These are phyloP conservation scores for Lobophora halterata DNA, from an alignment of 2,888 invertebrate species.

Conservation along the genomic window DNA sequence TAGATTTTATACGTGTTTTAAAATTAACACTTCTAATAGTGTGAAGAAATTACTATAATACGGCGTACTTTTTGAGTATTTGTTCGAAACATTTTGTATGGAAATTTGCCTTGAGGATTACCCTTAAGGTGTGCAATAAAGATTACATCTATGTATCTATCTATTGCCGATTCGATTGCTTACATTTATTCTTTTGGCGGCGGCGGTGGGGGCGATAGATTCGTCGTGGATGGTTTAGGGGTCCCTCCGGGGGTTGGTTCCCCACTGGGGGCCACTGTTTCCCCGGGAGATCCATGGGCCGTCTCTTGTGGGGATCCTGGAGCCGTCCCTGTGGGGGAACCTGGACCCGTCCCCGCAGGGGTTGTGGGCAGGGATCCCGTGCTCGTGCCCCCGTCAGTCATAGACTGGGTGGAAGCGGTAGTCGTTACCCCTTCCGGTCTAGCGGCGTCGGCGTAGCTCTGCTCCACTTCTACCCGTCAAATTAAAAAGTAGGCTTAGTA, in stretches of 20 bases:
- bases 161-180: too few relatives aligned
- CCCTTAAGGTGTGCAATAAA: too few relatives aligned
- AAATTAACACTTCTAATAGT: too few relatives aligned
- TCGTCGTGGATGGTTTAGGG: constrained; percentile 23
- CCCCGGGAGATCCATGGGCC: constrained; percentile 14
- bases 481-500: constrained; percentile 33
- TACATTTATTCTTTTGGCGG: too few relatives aligned
- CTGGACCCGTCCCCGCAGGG: constrained; percentile 17
- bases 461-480: constrained; percentile 59
- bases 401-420: neutral
- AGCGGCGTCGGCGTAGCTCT: constrained; percentile 36
- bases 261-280: neutral
- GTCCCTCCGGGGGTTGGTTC: constrained; percentile 19
- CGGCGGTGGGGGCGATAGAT: constrained; percentile 18
- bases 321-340: constrained; percentile 16
- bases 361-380: constrained; percentile 1
- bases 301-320: constrained; percentile 20
- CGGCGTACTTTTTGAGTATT: too few relatives aligned
- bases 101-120: too few relatives aligned
- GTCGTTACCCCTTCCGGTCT: constrained; percentile 16
- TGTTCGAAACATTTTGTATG: too few relatives aligned
- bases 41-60: too few relatives aligned
- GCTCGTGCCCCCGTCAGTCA: neutral
- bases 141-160: too few relatives aligned
- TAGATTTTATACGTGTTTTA: too few relatives aligned